Base-by-base conservation (phyloP, 2,888 invertebrate genomes). In the Autographa gamma region DNA sequence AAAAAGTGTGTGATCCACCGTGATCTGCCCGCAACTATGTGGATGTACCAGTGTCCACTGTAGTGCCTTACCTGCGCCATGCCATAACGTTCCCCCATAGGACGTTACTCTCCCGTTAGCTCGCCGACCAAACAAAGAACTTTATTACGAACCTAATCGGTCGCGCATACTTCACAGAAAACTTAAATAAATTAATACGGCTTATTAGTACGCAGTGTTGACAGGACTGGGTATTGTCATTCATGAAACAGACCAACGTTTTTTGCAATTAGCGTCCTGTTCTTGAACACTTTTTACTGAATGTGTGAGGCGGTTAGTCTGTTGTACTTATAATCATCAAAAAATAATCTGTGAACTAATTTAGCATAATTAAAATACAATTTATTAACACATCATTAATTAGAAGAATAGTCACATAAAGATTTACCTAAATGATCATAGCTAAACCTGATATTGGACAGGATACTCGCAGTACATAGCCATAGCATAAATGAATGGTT, bases 1-100 rank as follows among this genome's bases (percentile, higher is more conserved):
- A 92, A 92, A 91, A 92, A 92, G 84, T 90, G 89, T 88, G 90
- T 87, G 89, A 89, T 86, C 86, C 85, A 83, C 83, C 87, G 88
- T 85, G 85, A 85, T 87, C 88, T 88, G 87, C 85, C 82, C 88
- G 80, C 85, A 90, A 87, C 86, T 92, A 92, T 92, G 92, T 91
- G 89, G 89, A 88, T 86, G 88, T 87, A 87, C 89, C 88, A 88
- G 89, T 85, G 77, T 80, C 82, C 74, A 48, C 48, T n/a, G 48
- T n/a, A 79, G 83, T 84, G 81, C 85, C 83, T 85, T 87, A 86
- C 85, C 86, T 85, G 84, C 79, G 80, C 83, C 86, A 82, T 82
- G 79, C 82, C 79, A 76, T 80, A 82, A 59, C 81, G 82, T 79
- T 73, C 81, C 83, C 82, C 83, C 84, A 82, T 86, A 85, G 86